Percentiles rank a stretch among this genome's conserved stretches.
Conservation (phyloP, 2,113 vertebrate species). For the Vidua chalybeata region DNA sequence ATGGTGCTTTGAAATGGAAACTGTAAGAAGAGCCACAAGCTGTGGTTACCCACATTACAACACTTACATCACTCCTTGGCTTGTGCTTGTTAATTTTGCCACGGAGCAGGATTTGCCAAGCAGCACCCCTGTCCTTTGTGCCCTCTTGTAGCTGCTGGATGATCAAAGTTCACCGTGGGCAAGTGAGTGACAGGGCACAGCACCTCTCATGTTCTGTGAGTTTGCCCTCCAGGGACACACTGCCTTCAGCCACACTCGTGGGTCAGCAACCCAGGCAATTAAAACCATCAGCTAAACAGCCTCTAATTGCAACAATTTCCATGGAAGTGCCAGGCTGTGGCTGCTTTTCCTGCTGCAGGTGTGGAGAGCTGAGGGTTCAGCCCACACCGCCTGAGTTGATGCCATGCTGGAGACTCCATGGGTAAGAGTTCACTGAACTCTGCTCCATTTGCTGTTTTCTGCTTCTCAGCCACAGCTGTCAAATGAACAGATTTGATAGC, state of each 20-base stretch:
- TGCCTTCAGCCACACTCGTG: background rate
- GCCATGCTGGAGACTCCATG: background rate
- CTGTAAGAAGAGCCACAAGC: background rate
- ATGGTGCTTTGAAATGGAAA: slow-evolving; percentile 17
- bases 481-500: background rate
- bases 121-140: background rate
- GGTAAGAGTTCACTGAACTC: background rate
- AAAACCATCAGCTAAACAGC: background rate
- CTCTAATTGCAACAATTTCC: background rate
- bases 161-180: background rate
- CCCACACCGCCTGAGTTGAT: background rate
- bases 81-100: background rate
- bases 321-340: background rate
- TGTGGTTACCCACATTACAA: background rate
- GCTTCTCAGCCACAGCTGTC: background rate
- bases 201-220: background rate
- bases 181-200: background rate
- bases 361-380: background rate
- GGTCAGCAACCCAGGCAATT: background rate
- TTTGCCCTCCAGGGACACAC: background rate
- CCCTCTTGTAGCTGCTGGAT: background rate
- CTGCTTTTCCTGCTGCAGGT: background rate
- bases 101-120: background rate
- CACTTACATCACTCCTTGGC: background rate
- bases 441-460: background rate